These are phyloP conservation scores for Diacarnus erythraeanus DNA, from an alignment of 37 sponge, comb jelly and placozoan species.

Conservation along the genomic window DNA sequence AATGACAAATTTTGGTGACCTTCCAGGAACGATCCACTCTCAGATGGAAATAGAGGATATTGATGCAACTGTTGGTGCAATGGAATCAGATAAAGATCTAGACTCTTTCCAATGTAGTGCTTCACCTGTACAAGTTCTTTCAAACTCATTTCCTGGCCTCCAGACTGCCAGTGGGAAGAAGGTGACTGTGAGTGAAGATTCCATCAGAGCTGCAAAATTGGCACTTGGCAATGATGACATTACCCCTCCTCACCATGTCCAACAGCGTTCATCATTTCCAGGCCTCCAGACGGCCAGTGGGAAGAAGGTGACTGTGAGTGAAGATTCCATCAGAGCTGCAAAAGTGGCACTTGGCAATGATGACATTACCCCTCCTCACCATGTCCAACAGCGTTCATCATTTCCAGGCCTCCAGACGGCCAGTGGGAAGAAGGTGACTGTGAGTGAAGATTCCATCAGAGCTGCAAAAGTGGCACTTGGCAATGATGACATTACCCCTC, in stretches of 20 bases:
- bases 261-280: background rate
- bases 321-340: conserved; percentile 26
- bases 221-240: too few species aligned
- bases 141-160: conserved; percentile 36
- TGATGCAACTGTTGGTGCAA: background rate
- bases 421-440: conserved; percentile 51
- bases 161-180: conserved; percentile 62
- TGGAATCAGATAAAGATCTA: background rate
- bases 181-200: conserved; percentile 22
- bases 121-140: background rate
- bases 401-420: conserved; percentile 68
- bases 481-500: background rate
- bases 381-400: background rate
- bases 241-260: too few species aligned
- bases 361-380: background rate
- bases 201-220: conserved; percentile 17
- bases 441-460: conserved; percentile 20
- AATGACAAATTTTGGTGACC: too few species aligned
- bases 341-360: background rate
- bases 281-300: conserved; percentile 29
- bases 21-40: too few species aligned
- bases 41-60: background rate
- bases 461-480: conserved; percentile 8
- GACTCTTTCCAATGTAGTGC: background rate
- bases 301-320: conserved; percentile 24